A percentile compares a stretch with the other conserved stretches of the same genome.
Evolutionary conservation across 2,888 invertebrate species (phyloP).

Genomic region (Eudasyphora cyanicolor): DNA sequence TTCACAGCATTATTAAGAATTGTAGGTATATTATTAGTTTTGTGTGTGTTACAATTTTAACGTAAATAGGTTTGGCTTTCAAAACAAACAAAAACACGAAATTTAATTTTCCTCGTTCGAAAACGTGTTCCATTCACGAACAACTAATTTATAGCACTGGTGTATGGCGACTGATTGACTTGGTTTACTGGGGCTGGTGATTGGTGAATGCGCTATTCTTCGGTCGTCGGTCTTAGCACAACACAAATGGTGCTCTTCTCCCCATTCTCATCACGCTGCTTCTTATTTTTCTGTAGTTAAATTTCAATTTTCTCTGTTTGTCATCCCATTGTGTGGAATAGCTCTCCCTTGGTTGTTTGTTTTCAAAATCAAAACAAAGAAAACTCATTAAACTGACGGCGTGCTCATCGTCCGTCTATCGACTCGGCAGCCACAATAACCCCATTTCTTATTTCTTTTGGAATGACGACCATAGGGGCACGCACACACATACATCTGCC

Average conservation of each 20-base stretch:
- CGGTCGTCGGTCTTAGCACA: constrained; percentile 13
- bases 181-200: no score
- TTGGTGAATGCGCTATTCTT: constrained; percentile 31
- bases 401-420: not conserved
- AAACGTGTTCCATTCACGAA: constrained; percentile 44
- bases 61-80: not conserved
- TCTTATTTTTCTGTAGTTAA: not conserved
- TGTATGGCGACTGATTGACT: not conserved
- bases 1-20: not conserved
- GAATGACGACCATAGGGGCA: not conserved
- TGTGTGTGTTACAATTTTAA: not conserved
- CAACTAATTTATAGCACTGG: constrained; percentile 48
- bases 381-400: not conserved
- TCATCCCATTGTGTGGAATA: not conserved
- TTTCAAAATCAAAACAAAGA: constrained; percentile 7
- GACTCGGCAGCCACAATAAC: not conserved
- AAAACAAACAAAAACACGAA: constrained; percentile 27
- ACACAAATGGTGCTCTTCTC: not conserved
- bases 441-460: not conserved
- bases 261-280: constrained; percentile 4
- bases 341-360: not conserved
- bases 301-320: not conserved
- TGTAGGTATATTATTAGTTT: not conserved
- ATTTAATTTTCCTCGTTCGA: not conserved
- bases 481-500: not conserved